Evolutionary conservation across 2,797 vertebrate species (phyloP).

Genomic region (Sphenodon punctatus): DNA sequence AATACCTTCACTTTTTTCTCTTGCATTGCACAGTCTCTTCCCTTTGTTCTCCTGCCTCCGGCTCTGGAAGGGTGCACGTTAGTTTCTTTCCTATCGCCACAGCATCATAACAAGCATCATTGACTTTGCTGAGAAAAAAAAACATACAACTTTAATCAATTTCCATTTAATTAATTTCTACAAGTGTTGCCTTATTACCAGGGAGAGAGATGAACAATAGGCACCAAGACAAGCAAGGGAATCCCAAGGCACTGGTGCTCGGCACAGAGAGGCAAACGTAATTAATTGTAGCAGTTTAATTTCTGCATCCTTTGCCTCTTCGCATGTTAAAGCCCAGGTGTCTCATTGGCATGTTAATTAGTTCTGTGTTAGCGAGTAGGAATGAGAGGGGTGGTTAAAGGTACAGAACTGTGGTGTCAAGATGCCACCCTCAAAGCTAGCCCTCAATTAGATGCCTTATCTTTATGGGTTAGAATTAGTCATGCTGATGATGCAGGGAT

Average conservation of each 20-base stretch:
- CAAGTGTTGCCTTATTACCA: slow-evolving; percentile 40
- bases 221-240: not conserved
- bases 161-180: slow-evolving; percentile 65
- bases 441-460: not conserved
- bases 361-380: not conserved
- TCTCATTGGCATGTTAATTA: slow-evolving; percentile 57
- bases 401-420: not conserved
- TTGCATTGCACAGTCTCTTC: too few species aligned
- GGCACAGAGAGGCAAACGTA: slow-evolving; percentile 28
- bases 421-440: not conserved
- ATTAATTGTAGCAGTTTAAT: slow-evolving; percentile 69
- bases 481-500: not conserved
- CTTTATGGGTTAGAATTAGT: not conserved
- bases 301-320: slow-evolving; percentile 41
- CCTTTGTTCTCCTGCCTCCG: too few species aligned
- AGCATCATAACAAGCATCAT: slow-evolving; percentile 9
- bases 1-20: too few species aligned
- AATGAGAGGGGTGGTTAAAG: not conserved
- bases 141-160: slow-evolving; percentile 51
- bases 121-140: not conserved
- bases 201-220: slow-evolving; percentile 47
- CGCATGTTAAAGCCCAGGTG: slow-evolving; percentile 53
- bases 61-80: too few species aligned
- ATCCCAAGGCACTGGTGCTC: slow-evolving; percentile 7
- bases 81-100: not conserved